These are phyloP conservation scores for Tringa solitaria DNA, from an alignment of 2,113 vertebrate species.

Conservation along the genomic window DNA sequence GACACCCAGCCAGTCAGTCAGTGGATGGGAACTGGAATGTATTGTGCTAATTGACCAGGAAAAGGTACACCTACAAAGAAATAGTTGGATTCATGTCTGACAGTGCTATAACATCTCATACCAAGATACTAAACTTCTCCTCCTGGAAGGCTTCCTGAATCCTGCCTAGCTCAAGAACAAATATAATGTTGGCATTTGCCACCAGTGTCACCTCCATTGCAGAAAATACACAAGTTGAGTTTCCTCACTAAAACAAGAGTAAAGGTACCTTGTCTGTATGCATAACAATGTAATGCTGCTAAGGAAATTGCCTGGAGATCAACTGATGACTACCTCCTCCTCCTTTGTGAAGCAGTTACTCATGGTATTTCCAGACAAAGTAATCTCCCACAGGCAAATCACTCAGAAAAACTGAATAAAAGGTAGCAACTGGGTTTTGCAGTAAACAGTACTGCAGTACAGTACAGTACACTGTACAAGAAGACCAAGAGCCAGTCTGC, in stretches of 20 bases:
- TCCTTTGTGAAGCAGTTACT: neutral
- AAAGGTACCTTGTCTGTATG: neutral
- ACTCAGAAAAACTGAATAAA: neutral
- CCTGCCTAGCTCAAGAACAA: neutral
- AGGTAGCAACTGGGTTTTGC: neutral
- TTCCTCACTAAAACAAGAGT: neutral
- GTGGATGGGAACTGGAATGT: neutral
- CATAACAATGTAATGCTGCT: neutral
- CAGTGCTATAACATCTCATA: neutral
- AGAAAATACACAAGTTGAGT: neutral
- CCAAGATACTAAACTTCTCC: neutral
- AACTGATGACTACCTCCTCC: neutral
- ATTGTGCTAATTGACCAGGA: neutral
- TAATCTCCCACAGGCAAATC: neutral
- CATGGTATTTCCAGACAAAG: neutral
- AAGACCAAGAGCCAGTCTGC: neutral
- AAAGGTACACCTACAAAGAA: neutral
- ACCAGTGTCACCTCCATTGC: neutral
- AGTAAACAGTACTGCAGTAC: neutral
- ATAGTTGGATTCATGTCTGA: neutral
- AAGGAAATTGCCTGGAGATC: neutral
- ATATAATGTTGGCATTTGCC: neutral
- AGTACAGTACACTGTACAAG: neutral
- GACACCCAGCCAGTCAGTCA: neutral
- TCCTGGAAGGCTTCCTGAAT: neutral